A percentile compares a stretch with the other conserved stretches of the same genome.
Conservation (phyloP, 2,888 invertebrate genomes). For the Ophonus ardosiacus region DNA sequence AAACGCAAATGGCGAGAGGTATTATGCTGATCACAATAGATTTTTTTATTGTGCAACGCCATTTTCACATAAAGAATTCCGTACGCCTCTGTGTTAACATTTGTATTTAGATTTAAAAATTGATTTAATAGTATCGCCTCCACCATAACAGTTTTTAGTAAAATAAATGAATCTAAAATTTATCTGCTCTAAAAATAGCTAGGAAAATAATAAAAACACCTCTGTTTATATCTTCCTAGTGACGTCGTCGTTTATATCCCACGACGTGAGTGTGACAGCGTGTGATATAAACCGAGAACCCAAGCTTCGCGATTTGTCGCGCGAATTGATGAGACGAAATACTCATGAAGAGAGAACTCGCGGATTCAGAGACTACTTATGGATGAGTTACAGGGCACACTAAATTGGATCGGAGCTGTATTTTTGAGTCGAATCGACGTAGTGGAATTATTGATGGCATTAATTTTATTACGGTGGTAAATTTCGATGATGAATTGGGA, state of each 20-base stretch:
- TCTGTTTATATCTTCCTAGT: constrained; percentile 3
- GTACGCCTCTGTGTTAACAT: too few relatives aligned
- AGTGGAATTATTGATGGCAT: constrained; percentile 9
- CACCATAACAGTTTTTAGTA: too few relatives aligned
- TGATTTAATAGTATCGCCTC: too few relatives aligned
- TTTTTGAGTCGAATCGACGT: constrained; percentile 9
- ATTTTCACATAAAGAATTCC: too few relatives aligned
- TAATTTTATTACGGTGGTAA: constrained; percentile 22
- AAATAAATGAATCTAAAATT: not conserved
- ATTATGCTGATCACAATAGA: too few relatives aligned
- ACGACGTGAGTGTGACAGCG: constrained; percentile 26
- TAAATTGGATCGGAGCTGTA: constrained; percentile 17
- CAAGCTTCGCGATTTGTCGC: constrained; percentile 16
- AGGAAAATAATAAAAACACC: too few relatives aligned
- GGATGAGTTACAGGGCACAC: constrained; percentile 1
- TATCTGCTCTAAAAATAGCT: not conserved
- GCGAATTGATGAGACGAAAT: constrained; percentile 11
- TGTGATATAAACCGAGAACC: constrained; percentile 16
- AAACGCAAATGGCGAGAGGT: too few relatives aligned
- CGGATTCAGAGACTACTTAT: not conserved
- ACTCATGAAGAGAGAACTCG: not conserved
- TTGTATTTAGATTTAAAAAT: too few relatives aligned
- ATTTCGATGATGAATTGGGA: constrained; percentile 4
- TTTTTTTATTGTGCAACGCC: too few relatives aligned
- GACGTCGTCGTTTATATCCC: constrained; percentile 14